Evolutionary conservation across 2,888 invertebrate species (phyloP).

Genomic region (Conistra vaccinii): DNA sequence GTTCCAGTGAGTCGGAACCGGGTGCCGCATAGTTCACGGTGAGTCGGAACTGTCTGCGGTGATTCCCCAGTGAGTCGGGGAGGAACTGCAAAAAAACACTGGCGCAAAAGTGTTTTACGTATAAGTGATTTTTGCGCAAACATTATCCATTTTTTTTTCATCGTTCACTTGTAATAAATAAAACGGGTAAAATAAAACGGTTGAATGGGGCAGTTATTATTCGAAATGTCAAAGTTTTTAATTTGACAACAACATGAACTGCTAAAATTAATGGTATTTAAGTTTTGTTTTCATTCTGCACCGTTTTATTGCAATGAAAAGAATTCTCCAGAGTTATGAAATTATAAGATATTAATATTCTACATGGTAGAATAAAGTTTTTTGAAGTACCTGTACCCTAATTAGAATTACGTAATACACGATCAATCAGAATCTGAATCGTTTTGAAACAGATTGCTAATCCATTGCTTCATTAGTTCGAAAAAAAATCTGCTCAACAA

Average conservation of each 20-base stretch:
- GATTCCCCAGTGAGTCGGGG: too few species aligned
- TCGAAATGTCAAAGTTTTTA: background rate
- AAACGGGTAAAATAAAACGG: background rate
- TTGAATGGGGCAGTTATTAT: background rate
- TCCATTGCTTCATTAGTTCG: too few species aligned
- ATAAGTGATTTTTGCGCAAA: too few species aligned
- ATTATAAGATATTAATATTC: constrained; percentile 30
- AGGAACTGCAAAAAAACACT: background rate
- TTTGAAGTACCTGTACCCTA: background rate
- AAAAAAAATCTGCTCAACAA: too few species aligned
- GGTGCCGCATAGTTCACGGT: too few species aligned
- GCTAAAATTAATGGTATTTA: constrained; percentile 51
- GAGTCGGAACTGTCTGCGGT: too few species aligned
- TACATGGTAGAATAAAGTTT: background rate
- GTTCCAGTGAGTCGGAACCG: too few species aligned
- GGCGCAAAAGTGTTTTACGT: background rate
- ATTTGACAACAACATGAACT: constrained; percentile 20
- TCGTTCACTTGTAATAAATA: background rate
- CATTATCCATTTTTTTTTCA: background rate
- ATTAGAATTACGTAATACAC: too few species aligned
- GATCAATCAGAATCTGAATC: too few species aligned
- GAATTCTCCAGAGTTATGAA: background rate
- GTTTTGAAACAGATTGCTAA: too few species aligned
- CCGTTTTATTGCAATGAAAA: constrained; percentile 18
- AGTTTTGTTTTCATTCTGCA: constrained; percentile 44